Evolutionary conservation across 2,797 vertebrate species (phyloP).

Genomic region (Sternotherus odoratus): DNA sequence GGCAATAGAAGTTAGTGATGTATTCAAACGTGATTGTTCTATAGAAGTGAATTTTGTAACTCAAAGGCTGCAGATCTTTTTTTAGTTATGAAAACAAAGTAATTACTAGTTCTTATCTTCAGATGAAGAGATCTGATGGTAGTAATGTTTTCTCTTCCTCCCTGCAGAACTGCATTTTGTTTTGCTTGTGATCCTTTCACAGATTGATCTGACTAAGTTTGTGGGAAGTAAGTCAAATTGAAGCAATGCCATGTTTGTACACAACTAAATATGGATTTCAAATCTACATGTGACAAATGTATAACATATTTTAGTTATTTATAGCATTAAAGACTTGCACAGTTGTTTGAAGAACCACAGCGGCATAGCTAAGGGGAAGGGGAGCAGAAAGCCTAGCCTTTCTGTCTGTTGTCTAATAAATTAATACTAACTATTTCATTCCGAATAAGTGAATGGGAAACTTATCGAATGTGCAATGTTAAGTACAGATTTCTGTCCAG

Average conservation of each 20-base stretch:
- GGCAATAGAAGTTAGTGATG: slow-evolving; percentile 30
- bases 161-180: background rate
- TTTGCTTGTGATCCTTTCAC: slow-evolving; percentile 20
- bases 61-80: slow-evolving; percentile 43
- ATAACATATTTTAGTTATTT: slow-evolving; percentile 78
- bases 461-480: slow-evolving; percentile 40
- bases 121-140: background rate
- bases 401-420: slow-evolving; percentile 78
- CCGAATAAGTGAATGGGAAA: slow-evolving; percentile 54
- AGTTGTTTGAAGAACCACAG: slow-evolving; percentile 78
- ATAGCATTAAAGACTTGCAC: slow-evolving; percentile 79
- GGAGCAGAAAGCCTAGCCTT: slow-evolving; percentile 71
- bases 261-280: slow-evolving; percentile 80
- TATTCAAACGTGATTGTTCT: background rate
- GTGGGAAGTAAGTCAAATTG: slow-evolving; percentile 70
- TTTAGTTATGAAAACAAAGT: slow-evolving; percentile 49
- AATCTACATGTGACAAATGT: slow-evolving; percentile 80
- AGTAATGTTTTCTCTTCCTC: background rate
- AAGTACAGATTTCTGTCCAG: background rate
- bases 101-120: slow-evolving; percentile 19
- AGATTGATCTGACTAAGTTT: slow-evolving; percentile 73
- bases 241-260: slow-evolving; percentile 70
- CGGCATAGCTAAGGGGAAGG: slow-evolving; percentile 70
- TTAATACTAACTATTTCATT: slow-evolving; percentile 75
- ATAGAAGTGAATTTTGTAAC: slow-evolving; percentile 30